Percentiles rank a stretch among this genome's conserved stretches.
Conservation (phyloP, 2,113 vertebrate species). For the human (Homo sapiens) region DNA sequence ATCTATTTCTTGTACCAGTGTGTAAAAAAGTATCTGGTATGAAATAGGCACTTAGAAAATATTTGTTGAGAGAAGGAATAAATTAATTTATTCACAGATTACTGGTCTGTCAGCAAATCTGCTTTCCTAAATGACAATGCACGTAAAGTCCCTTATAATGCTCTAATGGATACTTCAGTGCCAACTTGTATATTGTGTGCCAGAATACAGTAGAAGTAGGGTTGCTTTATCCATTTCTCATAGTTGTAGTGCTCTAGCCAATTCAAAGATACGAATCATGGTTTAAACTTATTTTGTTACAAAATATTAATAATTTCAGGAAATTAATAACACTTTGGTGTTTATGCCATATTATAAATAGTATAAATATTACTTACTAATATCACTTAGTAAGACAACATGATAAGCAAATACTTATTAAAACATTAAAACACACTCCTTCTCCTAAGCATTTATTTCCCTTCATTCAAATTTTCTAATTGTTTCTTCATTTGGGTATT, state of each 20-base stretch:
- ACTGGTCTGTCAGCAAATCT: slow-evolving; percentile 52
- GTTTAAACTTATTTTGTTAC: slow-evolving; percentile 44
- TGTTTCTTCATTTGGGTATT: slow-evolving; percentile 44
- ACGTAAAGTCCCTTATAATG: slow-evolving; percentile 36
- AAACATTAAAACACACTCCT: slow-evolving; percentile 20
- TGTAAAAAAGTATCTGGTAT: slow-evolving; percentile 30
- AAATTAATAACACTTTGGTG: background rate
- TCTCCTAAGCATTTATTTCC: slow-evolving; percentile 35
- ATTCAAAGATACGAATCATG: slow-evolving; percentile 25
- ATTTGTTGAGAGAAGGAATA: slow-evolving; percentile 43
- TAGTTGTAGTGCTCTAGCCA: background rate
- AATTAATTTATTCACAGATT: slow-evolving; percentile 58
- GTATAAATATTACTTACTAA: slow-evolving; percentile 18
- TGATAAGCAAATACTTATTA: slow-evolving; percentile 5
- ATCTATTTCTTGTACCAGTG: slow-evolving; percentile 38
- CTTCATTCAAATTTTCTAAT: slow-evolving; percentile 47
- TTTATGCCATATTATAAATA: slow-evolving; percentile 30
- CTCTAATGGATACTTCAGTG: slow-evolving; percentile 41
- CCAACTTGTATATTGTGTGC: slow-evolving; percentile 13
- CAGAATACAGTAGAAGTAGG: slow-evolving; percentile 33
- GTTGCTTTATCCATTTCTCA: background rate
- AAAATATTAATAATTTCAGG: slow-evolving; percentile 45
- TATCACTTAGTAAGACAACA: slow-evolving; percentile 18
- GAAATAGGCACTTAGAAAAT: slow-evolving; percentile 33
- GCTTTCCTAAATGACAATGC: slow-evolving; percentile 56